A percentile compares a stretch with the other conserved stretches of the same genome.
Evolutionary conservation across 1,140 invertebrate species (phyloP).

Genomic region (Episyrphus balteatus): DNA sequence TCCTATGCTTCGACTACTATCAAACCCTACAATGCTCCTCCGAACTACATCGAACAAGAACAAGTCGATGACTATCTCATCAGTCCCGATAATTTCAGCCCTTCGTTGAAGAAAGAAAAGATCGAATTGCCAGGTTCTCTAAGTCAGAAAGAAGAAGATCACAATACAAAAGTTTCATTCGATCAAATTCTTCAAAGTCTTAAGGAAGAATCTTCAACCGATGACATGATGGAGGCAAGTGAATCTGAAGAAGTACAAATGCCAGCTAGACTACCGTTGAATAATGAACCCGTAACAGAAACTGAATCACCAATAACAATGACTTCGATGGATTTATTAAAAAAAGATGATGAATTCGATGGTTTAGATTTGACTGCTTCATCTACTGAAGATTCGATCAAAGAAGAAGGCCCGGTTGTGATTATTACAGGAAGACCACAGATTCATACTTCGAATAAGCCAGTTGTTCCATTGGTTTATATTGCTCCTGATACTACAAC

Average conservation of each 20-base stretch:
- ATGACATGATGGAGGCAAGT: not conserved
- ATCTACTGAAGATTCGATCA: not conserved
- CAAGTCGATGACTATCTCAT: conserved; percentile 10
- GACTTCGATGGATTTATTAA: not conserved
- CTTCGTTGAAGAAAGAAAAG: not conserved
- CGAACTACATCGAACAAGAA: conserved; percentile 11
- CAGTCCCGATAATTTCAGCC: not conserved
- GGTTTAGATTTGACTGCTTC: too few relatives aligned
- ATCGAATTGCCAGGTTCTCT: conserved; percentile 6
- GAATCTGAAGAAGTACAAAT: not conserved
- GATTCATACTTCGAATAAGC: conserved; percentile 10
- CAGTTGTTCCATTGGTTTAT: too few relatives aligned
- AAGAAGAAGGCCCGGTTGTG: conserved; percentile 16
- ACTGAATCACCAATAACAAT: conserved; percentile 1
- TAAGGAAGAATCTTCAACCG: conserved; percentile 13
- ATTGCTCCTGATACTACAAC: not conserved
- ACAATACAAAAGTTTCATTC: conserved; percentile 20
- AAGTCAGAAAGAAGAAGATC: conserved; percentile 4
- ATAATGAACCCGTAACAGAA: conserved; percentile 7
- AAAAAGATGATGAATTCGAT: not conserved
- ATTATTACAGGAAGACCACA: conserved; percentile 25
- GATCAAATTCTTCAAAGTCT: conserved; percentile 27
- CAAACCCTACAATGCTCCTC: conserved; percentile 4
- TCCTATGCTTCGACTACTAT: conserved; percentile 11
- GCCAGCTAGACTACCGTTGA: too few relatives aligned